A percentile compares a stretch with the other conserved stretches of the same genome.
Evolutionary conservation across 2,888 invertebrate genomes (phyloP).

Genomic region (Ephialtes manifestator): DNA sequence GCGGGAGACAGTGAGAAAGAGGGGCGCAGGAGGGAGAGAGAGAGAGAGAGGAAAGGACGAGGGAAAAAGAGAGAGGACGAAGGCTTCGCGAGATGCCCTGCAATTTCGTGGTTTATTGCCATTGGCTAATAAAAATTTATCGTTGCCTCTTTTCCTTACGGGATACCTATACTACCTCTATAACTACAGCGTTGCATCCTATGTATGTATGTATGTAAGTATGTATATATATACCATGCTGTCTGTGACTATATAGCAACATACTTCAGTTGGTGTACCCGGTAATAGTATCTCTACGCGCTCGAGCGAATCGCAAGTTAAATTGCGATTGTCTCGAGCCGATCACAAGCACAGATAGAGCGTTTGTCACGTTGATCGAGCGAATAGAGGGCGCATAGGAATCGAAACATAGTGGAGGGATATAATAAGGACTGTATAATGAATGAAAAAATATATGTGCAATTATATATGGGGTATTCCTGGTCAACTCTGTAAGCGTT

Average conservation of each 20-base stretch:
- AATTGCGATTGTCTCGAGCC: conserved; percentile 59
- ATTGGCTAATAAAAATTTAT: conserved; percentile 72
- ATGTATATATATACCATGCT: conserved; percentile 27
- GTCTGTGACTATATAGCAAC: background rate
- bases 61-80: conserved; percentile 2
- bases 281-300: conserved; percentile 36
- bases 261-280: background rate
- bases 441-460: background rate
- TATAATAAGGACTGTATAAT: conserved; percentile 12
- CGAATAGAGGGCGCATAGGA: background rate
- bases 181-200: conserved; percentile 49
- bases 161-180: conserved; percentile 36
- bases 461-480: too few relatives aligned
- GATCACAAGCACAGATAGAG: conserved; percentile 30
- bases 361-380: conserved; percentile 37
- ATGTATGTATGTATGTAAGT: conserved; percentile 5
- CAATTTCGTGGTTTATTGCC: conserved; percentile 71
- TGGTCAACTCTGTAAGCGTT: too few relatives aligned
- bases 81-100: conserved; percentile 56
- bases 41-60: background rate
- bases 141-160: conserved; percentile 64
- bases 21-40: background rate
- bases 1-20: conserved; percentile 21
- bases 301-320: conserved; percentile 47
- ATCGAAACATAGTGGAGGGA: background rate